Conservation (phyloP, 2,797 vertebrate species). For the Emydoidea blandingii region DNA sequence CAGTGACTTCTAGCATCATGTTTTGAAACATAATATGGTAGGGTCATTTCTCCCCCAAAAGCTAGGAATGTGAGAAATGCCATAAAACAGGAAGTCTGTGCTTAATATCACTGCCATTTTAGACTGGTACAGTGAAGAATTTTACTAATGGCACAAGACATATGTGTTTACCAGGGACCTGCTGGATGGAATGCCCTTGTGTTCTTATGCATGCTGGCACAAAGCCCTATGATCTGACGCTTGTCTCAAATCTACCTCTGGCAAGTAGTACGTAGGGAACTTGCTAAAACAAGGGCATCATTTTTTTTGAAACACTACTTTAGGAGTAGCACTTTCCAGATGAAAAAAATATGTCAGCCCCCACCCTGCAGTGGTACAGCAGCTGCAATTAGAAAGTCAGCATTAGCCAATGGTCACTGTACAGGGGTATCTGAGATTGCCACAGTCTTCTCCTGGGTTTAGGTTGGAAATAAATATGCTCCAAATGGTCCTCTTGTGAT, state of each 20-base stretch:
- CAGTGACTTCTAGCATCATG: background rate
- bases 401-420: background rate
- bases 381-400: accelerated
- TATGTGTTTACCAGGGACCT: background rate
- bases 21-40: background rate
- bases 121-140: background rate
- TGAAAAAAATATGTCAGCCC: background rate
- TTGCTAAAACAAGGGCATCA: background rate
- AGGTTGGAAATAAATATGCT: background rate
- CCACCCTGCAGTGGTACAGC: background rate
- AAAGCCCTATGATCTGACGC: background rate
- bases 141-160: background rate
- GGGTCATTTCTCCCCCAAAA: background rate
- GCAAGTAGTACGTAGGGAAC: background rate
- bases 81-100: accelerated
- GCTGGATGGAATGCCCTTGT: background rate
- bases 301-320: background rate
- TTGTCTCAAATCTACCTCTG: background rate
- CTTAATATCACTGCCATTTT: accelerated
- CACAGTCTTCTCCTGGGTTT: background rate
- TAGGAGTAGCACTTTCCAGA: background rate
- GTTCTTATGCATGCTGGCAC: background rate
- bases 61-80: accelerated
- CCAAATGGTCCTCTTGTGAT: background rate
- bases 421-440: background rate